phyloP scores from a whole-genome alignment of 2,888 invertebrate genomes.

The Phengaris alcon region DNA sequence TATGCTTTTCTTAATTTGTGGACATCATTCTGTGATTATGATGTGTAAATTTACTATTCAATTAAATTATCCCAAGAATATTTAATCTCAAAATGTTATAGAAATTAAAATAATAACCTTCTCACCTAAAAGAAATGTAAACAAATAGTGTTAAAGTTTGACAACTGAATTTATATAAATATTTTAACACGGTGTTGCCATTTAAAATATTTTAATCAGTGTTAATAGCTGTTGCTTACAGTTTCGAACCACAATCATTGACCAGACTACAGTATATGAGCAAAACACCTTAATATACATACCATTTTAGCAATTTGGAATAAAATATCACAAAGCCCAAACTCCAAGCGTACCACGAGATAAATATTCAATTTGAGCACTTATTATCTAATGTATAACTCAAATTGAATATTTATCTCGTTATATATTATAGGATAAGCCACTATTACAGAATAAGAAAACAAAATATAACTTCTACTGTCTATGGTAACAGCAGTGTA shows the following conservation, averaged over 20 bases:
- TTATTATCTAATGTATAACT: slow-evolving; percentile 29
- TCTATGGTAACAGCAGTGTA: background rate
- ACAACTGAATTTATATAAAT: background rate
- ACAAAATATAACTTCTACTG: background rate
- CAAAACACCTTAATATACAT: background rate
- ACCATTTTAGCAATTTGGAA: slow-evolving; percentile 12
- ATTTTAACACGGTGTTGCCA: background rate
- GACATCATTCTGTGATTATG: too few species aligned
- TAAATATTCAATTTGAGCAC: slow-evolving; percentile 29
- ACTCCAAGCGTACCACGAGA: slow-evolving; percentile 26
- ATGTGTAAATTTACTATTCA: background rate
- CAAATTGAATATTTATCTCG: too few species aligned
- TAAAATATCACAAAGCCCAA: slow-evolving; percentile 26
- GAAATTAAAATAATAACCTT: background rate
- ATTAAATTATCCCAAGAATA: background rate
- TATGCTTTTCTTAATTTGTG: too few species aligned
- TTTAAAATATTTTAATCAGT: background rate
- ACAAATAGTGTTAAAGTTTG: background rate
- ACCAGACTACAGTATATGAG: background rate
- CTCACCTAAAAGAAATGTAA: background rate
- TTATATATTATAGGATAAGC: background rate
- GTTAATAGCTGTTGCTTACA: background rate
- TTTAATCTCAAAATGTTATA: background rate
- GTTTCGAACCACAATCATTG: background rate
- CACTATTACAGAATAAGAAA: background rate